A percentile compares a stretch with the other conserved stretches of the same genome.
phyloP scores from a whole-genome alignment of 2,113 vertebrate species.

The Misgurnus anguillicaudatus region DNA sequence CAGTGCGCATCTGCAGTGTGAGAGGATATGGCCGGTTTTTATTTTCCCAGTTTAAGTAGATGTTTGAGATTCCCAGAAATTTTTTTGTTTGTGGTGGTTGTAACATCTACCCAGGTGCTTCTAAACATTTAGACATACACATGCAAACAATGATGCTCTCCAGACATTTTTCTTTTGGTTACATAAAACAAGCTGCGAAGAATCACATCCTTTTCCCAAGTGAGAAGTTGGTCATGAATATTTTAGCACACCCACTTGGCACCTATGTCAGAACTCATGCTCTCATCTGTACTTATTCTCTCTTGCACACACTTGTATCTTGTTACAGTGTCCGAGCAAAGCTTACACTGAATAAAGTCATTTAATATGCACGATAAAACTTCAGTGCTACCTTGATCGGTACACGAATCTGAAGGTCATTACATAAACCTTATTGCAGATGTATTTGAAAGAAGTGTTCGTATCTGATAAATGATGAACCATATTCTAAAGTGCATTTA shows the following conservation, averaged over 20 bases:
- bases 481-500: too few relatives aligned
- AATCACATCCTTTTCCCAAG: constrained; percentile 31
- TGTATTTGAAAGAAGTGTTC: too few relatives aligned
- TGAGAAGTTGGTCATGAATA: constrained; percentile 41
- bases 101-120: constrained; percentile 18
- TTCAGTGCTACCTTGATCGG: too few relatives aligned
- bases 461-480: too few relatives aligned
- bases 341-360: too few relatives aligned
- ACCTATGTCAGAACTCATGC: constrained; percentile 6
- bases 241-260: constrained; percentile 36
- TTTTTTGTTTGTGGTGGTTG: constrained; percentile 15
- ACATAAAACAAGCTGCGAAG: too few relatives aligned
- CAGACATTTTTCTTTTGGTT: too few relatives aligned
- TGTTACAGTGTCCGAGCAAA: too few relatives aligned
- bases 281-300: not conserved
- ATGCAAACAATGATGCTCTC: too few relatives aligned
- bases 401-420: too few relatives aligned
- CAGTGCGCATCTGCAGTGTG: not conserved
- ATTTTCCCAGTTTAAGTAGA: not conserved
- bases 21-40: not conserved
- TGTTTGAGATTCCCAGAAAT: not conserved
- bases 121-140: constrained; percentile 36
- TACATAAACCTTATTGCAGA: too few relatives aligned
- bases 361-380: too few relatives aligned
- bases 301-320: not conserved